Percentiles rank a stretch among this genome's conserved stretches.
Evolutionary conservation across 2,113 vertebrate species (phyloP).

Genomic region (Dinomys branickii): DNA sequence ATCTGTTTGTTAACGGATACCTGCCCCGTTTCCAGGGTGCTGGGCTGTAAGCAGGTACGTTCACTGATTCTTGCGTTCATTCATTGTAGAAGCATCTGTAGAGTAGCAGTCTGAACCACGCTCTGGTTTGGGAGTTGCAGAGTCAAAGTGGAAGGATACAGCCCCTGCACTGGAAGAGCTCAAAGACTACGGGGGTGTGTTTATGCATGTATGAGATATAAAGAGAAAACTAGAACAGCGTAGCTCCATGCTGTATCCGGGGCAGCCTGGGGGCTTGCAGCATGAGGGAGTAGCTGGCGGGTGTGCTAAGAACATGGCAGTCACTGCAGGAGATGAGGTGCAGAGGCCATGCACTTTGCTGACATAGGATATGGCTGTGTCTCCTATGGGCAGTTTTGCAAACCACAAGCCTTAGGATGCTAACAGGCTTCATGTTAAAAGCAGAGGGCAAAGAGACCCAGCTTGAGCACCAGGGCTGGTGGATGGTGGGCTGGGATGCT

Average conservation of each 20-base stretch:
- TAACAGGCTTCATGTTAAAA: neutral
- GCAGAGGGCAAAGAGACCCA: neutral
- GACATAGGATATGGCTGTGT: neutral
- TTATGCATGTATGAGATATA: rapidly evolving
- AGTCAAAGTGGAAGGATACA: neutral
- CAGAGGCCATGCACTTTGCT: neutral
- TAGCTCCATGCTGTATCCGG: neutral
- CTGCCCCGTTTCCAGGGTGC: neutral
- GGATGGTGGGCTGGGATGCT: neutral
- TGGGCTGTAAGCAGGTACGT: neutral
- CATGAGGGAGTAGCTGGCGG: rapidly evolving
- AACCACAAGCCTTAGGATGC: neutral
- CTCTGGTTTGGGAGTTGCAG: neutral
- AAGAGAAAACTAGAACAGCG: neutral
- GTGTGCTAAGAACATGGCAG: neutral
- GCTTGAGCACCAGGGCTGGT: neutral
- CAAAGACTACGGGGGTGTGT: neutral
- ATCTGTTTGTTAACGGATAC: neutral
- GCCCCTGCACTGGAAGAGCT: neutral
- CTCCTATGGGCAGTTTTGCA: neutral
- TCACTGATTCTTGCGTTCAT: neutral
- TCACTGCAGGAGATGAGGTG: neutral
- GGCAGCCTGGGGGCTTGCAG: neutral
- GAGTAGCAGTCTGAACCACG: neutral
- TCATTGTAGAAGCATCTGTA: neutral